These are phyloP conservation scores for Pantelozetes paolii DNA, from an alignment of 2,888 invertebrate genomes.

Conservation along the genomic window DNA sequence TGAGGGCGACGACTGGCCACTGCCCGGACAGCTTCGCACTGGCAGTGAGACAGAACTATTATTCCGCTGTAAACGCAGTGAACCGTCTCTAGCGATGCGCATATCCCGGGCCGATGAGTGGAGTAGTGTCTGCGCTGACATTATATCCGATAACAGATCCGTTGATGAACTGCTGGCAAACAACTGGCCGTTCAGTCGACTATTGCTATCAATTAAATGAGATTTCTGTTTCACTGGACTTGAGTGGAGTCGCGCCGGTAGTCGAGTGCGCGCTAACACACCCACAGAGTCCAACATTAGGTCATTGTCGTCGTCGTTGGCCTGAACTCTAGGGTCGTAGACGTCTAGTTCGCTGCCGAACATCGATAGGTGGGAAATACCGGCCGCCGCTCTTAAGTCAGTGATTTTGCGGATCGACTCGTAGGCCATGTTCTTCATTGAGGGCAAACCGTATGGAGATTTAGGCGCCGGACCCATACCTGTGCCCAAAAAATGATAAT, in stretches of 20 bases:
- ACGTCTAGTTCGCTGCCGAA: constrained; percentile 37
- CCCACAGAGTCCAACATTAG: neutral
- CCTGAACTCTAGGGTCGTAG: constrained; percentile 19
- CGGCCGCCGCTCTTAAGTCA: constrained; percentile 28
- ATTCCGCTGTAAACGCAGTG: neutral
- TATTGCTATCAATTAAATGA: neutral
- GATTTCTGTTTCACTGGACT: neutral
- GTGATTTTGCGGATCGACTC: neutral
- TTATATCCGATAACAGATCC: constrained; percentile 30
- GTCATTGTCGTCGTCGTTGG: constrained; percentile 32
- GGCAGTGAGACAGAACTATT: neutral
- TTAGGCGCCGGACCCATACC: constrained; percentile 29
- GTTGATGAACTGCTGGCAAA: neutral
- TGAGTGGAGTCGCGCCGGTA: neutral
- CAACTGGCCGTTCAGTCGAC: neutral
- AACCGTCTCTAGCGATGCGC: constrained; percentile 29
- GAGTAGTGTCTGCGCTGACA: constrained; percentile 37
- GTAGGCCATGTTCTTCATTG: constrained; percentile 5
- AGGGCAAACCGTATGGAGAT: constrained; percentile 29
- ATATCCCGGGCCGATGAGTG: constrained; percentile 38
- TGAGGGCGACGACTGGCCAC: constrained; percentile 12
- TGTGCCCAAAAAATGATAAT: neutral
- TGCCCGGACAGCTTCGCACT: constrained; percentile 5
- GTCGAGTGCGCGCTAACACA: constrained; percentile 15
- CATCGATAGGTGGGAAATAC: constrained; percentile 34